phyloP scores from a whole-genome alignment of 2,888 invertebrate species.

The Marronus borbonicus region DNA sequence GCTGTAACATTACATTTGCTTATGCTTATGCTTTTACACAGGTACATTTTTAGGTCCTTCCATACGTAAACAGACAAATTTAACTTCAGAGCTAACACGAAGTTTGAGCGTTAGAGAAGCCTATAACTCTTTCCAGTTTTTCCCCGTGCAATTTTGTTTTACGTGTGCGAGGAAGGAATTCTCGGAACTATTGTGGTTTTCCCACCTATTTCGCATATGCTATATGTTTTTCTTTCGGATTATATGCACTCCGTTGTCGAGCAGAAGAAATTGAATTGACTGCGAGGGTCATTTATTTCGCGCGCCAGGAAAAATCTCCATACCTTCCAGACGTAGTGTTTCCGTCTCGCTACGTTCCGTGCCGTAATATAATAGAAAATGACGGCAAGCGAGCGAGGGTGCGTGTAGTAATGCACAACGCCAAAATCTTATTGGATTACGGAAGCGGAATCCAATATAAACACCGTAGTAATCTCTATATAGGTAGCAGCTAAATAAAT shows the following conservation, averaged over 20 bases:
- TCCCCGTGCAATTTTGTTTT: no score
- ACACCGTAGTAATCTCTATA: slow-evolving; percentile 19
- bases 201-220: not conserved
- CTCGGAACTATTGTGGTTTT: not conserved
- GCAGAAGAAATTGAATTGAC: slow-evolving; percentile 34
- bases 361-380: slow-evolving; percentile 24
- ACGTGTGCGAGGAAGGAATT: no score
- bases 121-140: no score
- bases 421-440: slow-evolving; percentile 26
- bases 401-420: not conserved
- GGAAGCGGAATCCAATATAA: slow-evolving; percentile 31
- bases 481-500: slow-evolving; percentile 27
- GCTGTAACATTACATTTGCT: no score
- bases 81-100: no score
- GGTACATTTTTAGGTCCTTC: no score
- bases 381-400: slow-evolving; percentile 15
- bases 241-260: slow-evolving; percentile 6
- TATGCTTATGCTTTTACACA: no score
- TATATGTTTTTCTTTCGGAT: not conserved
- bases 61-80: no score
- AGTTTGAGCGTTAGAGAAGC: no score
- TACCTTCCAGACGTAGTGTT: not conserved
- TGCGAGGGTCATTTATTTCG: slow-evolving; percentile 36
- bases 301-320: not conserved
- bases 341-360: not conserved